Percentiles rank a stretch among this genome's conserved stretches.
Evolutionary conservation across 2,888 invertebrate species (phyloP).

Genomic region (Papilio gigon): DNA sequence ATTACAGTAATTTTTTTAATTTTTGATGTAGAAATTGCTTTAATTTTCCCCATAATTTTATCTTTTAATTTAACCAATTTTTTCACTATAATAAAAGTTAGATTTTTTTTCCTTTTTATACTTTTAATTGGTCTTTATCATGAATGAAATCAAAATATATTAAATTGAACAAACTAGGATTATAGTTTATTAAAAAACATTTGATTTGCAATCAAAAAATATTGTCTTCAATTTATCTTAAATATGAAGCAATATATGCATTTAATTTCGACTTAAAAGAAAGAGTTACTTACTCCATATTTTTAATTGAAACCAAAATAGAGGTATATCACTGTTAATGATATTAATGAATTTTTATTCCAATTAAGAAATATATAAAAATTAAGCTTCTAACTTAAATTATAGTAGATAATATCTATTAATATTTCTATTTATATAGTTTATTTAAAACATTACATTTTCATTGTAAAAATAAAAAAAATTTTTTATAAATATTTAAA

Average conservation of each 20-base stretch:
- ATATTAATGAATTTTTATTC: conserved; percentile 80
- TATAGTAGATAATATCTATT: conserved; percentile 76
- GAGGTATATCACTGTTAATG: conserved; percentile 87
- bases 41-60: conserved; percentile 83
- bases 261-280: conserved; percentile 78
- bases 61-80: conserved; percentile 61
- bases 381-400: conserved; percentile 86
- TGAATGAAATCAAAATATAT: conserved; percentile 74
- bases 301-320: conserved; percentile 82
- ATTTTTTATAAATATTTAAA: conserved; percentile 27
- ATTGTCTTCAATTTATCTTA: conserved; percentile 74
- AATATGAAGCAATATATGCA: conserved; percentile 81
- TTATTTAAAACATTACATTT: conserved; percentile 32
- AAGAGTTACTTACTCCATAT: conserved; percentile 77
- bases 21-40: conserved; percentile 87
- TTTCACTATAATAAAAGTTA: conserved; percentile 60
- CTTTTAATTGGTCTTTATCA: conserved; percentile 74
- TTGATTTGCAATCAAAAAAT: conserved; percentile 73
- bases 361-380: conserved; percentile 79
- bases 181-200: conserved; percentile 70
- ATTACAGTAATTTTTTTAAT: conserved; percentile 87
- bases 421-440: conserved; percentile 70
- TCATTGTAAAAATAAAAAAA: conserved; percentile 19
- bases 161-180: conserved; percentile 71
- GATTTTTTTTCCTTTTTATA: conserved; percentile 77